Evolutionary conservation across 2,113 vertebrate genomes (phyloP).

Genomic region (Myotis brandtii): DNA sequence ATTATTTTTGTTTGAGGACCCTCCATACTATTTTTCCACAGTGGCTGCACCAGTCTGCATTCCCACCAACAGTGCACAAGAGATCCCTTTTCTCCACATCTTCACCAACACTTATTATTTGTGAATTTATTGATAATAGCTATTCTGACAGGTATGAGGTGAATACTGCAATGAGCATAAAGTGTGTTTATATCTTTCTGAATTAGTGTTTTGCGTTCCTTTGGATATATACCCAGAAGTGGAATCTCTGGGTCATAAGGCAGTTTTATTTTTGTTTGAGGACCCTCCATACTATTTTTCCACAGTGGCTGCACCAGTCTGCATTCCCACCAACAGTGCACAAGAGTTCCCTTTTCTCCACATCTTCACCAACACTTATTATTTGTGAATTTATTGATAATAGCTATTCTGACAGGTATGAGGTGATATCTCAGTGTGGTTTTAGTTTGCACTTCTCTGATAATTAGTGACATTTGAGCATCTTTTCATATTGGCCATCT

Average conservation of each 20-base stretch:
- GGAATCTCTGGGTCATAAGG: neutral
- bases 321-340: neutral
- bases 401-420: neutral
- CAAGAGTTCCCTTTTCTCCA: neutral
- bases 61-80: no score
- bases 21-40: no score
- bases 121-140: no score
- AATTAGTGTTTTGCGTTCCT: neutral
- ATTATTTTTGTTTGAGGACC: no score
- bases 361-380: neutral
- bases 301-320: neutral
- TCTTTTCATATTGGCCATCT: neutral
- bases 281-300: neutral
- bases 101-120: no score
- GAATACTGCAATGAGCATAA: neutral
- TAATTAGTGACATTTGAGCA: neutral
- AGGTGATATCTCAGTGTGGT: neutral
- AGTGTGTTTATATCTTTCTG: neutral
- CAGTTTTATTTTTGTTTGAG: neutral
- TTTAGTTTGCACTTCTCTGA: neutral
- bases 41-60: no score
- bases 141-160: no score
- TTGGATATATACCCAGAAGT: neutral
- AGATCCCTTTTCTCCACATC: no score
- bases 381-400: neutral